Evolutionary conservation across 2,888 invertebrate genomes (phyloP), one percentile per base, ranked within the genome.

Genomic region (Epinotia nisella): DNA sequence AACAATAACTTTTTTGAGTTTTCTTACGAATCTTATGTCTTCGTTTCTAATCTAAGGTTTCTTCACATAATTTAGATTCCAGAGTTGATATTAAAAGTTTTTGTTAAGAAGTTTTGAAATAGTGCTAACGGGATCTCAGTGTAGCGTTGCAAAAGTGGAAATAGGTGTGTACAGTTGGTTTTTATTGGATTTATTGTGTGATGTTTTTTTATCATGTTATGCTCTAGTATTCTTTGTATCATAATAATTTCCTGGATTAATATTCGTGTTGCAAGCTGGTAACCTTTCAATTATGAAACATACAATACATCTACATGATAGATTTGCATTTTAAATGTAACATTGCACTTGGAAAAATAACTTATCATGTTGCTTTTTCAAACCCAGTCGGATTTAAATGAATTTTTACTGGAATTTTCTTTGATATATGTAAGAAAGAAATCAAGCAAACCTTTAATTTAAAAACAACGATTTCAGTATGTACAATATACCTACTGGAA

Each of bases 1-100:
- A 81, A 83, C 77, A 79, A 77, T 77, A 76, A 75, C 70, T 71
- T 75, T 74, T 60, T 55, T 64, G 21, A 19, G 21, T 49, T 53
- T 29, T 15, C n/a, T 21, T 39, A n/a, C 39, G n/a, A n/a, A n/a
- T n/a, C n/a, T n/a, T n/a, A n/a, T n/a, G 39, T 21, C 55, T 17
- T 29, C 11, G 21, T n/a, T 24, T 13, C 7, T 24, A 24, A 24
- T 2, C 2, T 24, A 24, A 24, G 21, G 21, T 24, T 24, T 24
- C 21, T 24, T 24, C 1, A 24, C 21, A 21, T 19, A 13, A 15
- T 45, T 49, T 49, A n/a, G 19, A 15, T 49, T 49, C 21, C 15
- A n/a, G 39, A n/a, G 29, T 35, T 59, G 9, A 39, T 59, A 15
- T 61, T 45, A 45, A 49, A 49, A 49, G 41, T 58, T 59, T 21